These are phyloP conservation scores for Gymnocheta viridis DNA, from an alignment of 2,888 invertebrate species.

Conservation along the genomic window DNA sequence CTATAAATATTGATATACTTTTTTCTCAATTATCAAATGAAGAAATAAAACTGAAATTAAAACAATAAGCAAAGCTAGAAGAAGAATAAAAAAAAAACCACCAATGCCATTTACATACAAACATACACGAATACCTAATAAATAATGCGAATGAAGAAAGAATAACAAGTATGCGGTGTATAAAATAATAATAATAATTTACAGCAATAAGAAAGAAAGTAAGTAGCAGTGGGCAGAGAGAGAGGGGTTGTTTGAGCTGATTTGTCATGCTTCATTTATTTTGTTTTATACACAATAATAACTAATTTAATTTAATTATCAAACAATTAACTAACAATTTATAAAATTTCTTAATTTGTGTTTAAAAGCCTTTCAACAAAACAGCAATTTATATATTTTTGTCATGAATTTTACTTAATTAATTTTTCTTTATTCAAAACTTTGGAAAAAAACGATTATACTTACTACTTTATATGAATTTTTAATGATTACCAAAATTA, in stretches of 20 bases:
- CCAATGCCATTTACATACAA: constrained; percentile 40
- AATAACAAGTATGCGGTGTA: not conserved
- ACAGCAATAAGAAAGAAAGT: not conserved
- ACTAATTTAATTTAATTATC: constrained; percentile 59
- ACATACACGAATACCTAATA: constrained; percentile 14
- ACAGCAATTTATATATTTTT: no score
- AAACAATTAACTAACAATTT: constrained; percentile 47
- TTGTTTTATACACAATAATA: constrained; percentile 1
- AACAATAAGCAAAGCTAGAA: constrained; percentile 18
- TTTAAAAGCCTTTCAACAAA: no score
- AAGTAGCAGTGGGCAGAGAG: not conserved
- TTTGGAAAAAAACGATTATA: no score
- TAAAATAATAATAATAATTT: constrained; percentile 26
- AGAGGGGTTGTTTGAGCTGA: constrained; percentile 13
- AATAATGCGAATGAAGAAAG: not conserved
- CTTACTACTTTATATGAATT: no score
- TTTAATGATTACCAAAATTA: no score
- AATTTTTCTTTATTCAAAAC: no score
- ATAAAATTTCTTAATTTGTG: constrained; percentile 28
- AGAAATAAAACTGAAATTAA: constrained; percentile 28
- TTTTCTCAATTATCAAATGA: not conserved
- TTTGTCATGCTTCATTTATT: constrained; percentile 54
- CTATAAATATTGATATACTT: constrained; percentile 19
- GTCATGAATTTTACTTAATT: no score
- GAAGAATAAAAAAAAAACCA: constrained; percentile 30